Evolutionary conservation across 1,140 invertebrate genomes (phyloP).

Genomic region (Achatina immaculata): DNA sequence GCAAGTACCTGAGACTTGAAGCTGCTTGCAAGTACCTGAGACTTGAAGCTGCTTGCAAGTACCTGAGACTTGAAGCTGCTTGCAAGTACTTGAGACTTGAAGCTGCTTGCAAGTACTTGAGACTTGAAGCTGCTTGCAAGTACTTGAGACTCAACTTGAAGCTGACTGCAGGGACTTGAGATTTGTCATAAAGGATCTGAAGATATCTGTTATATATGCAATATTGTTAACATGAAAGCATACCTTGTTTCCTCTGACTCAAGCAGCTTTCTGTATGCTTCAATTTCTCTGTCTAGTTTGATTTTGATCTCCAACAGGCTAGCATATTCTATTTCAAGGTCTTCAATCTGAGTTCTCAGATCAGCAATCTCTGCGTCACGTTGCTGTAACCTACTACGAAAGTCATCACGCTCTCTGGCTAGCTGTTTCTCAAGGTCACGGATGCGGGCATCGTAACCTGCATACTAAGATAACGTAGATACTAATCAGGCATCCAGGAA

Average conservation of each 20-base stretch:
- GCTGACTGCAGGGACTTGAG: too few species aligned
- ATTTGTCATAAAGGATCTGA: too few species aligned
- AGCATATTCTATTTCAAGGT: slow-evolving; percentile 92
- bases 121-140: too few species aligned
- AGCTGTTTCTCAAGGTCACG: slow-evolving; percentile 87
- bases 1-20: too few species aligned
- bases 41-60: too few species aligned
- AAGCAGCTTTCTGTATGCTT: slow-evolving; percentile 92
- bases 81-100: too few species aligned
- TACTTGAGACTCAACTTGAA: too few species aligned
- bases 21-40: too few species aligned
- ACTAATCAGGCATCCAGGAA: too few species aligned
- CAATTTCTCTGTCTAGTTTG: slow-evolving; percentile 94
- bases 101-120: too few species aligned
- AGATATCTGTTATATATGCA: too few species aligned
- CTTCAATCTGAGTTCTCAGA: slow-evolving; percentile 86
- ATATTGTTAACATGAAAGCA: background rate
- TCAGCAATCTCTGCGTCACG: slow-evolving; percentile 84
- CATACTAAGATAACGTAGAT: slow-evolving; percentile 51
- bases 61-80: too few species aligned
- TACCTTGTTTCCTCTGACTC: slow-evolving; percentile 83
- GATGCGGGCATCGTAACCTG: slow-evolving; percentile 71
- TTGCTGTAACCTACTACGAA: slow-evolving; percentile 79
- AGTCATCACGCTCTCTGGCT: slow-evolving; percentile 79
- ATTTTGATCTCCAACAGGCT: slow-evolving; percentile 97